Evolutionary conservation across 2,888 invertebrate species (phyloP), one percentile per base, ranked within the genome.

Genomic region (Lasioglossum malachurum): DNA sequence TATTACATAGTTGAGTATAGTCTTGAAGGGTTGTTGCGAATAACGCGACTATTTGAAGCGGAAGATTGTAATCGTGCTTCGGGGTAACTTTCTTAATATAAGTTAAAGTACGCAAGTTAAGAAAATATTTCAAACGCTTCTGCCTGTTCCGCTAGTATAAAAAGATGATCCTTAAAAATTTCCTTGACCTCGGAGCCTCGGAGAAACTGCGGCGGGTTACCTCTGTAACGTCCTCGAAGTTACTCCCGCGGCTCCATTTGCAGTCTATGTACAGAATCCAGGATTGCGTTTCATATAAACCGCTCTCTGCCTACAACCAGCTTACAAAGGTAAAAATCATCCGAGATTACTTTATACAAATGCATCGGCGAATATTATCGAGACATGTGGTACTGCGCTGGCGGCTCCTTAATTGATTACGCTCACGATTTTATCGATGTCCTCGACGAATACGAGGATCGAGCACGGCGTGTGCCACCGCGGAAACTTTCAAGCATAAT

Each of bases 1-100:
- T 73, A 44, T 57, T 35, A 41, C n/a, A 75, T 74, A 35, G n/a
- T 64, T n/a, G 64, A 80, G 60, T 74, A 80, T 46, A 80, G 75
- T 75, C 75, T 80, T 67, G 64, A 67, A 44, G 38, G 31, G 16
- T 78, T 31, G 27, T 23, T 16, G 38, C 27, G 35, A 53, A 8
- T 31, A 71, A 41, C 69, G 23, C 35, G 35, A 23, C 38, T 35
- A 69, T 69, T 69, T 23, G 38, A 71, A 4, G 71, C 23, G 23
- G 23, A 19, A n/a, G 74, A 74, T 31, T 77, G 64, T 46, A 46
- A 67, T 67, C 44, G 23, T 8, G 46, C 67, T 38, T 67, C n/a
- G 19, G 31, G 4, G 7, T 23, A 69, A 69, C 23, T 35, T 69
- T 69, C 38, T 38, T 69, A 67, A 67, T 67, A 67, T 23, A 73